These are phyloP conservation scores for Callinectes sapidus DNA, from an alignment of 2,888 invertebrate species.

Conservation along the genomic window DNA sequence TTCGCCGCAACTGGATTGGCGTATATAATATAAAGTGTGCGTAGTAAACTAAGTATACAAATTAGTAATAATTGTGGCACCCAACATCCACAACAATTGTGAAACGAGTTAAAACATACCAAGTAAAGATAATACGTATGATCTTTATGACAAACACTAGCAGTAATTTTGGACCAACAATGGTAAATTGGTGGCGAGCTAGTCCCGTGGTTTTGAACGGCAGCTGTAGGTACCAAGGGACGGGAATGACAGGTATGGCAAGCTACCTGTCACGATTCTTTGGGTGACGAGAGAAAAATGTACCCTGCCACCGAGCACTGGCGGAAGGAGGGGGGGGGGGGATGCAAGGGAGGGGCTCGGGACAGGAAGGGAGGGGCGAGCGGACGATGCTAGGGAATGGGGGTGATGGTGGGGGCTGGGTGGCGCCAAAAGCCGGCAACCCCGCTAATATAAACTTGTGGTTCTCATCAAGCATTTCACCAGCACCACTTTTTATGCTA, in stretches of 20 bases:
- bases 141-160: background rate
- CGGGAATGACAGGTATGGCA: background rate
- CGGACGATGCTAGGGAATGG: background rate
- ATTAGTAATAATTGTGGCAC: no score
- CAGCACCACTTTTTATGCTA: background rate
- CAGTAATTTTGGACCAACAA: background rate
- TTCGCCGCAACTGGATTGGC: background rate
- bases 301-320: background rate
- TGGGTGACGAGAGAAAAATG: background rate
- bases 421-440: slow-evolving; percentile 43
- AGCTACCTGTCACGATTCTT: background rate
- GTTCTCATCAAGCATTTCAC: background rate
- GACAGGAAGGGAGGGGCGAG: background rate
- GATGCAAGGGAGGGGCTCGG: no score
- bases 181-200: background rate
- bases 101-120: no score
- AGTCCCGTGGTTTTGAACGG: background rate
- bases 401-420: background rate
- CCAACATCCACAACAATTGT: no score
- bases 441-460: background rate
- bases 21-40: background rate
- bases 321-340: background rate
- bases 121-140: no score
- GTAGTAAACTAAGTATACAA: background rate
- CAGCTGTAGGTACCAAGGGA: no score